Conservation (phyloP, 1,140 invertebrate genomes). For the Steinernema feltiae region DNA sequence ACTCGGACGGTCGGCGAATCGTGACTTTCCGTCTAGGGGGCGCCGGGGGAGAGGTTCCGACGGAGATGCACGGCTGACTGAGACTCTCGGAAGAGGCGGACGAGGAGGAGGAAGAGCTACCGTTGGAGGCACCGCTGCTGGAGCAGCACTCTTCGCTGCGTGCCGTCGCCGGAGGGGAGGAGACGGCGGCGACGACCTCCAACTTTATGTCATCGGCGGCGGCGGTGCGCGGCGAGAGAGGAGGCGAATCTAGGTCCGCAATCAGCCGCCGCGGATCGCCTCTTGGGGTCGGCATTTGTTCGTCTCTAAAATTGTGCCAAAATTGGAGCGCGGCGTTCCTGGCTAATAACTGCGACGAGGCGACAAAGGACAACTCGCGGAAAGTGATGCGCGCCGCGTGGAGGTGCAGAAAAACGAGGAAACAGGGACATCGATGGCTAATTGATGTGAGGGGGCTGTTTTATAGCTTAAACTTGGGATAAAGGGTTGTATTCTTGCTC, state of each 20-base stretch:
- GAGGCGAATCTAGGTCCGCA: slow-evolving; percentile 7
- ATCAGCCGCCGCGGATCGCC: slow-evolving; percentile 10
- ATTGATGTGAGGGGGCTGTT: too few relatives aligned
- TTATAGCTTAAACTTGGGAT: too few relatives aligned
- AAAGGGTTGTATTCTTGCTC: too few relatives aligned
- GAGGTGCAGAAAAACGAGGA: neutral
- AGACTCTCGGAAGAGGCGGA: too few relatives aligned
- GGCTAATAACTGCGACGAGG: neutral
- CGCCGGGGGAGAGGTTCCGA: neutral
- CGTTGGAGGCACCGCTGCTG: neutral
- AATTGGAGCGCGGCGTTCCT: neutral
- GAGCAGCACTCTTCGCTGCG: neutral
- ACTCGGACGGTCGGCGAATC: neutral
- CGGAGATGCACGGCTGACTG: too few relatives aligned
- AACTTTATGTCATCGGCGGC: neutral
- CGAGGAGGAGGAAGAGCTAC: neutral
- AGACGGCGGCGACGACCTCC: too few relatives aligned
- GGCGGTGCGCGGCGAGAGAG: neutral
- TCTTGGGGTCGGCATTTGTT: slow-evolving; percentile 4
- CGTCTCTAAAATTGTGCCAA: neutral
- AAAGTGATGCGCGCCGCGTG: neutral
- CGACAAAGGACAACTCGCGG: too few relatives aligned
- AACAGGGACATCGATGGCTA: too few relatives aligned
- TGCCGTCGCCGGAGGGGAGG: too few relatives aligned
- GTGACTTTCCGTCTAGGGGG: neutral